Evolutionary conservation across 2,113 vertebrate genomes (phyloP).

Genomic region (Lasiurus borealis): DNA sequence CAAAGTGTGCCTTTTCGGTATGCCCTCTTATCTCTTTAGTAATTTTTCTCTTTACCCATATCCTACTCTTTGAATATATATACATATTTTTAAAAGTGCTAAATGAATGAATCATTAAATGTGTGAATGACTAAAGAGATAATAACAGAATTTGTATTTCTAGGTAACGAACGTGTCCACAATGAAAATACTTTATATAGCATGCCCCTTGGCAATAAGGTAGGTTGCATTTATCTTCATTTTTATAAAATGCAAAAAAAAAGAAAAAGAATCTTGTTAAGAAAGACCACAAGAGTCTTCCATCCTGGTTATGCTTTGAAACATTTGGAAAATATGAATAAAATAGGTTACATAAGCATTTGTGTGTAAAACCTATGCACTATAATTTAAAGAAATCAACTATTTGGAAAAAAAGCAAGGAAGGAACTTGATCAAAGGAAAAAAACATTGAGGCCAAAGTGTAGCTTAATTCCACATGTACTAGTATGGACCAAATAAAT

Average conservation of each 20-base stretch:
- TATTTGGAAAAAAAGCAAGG: neutral
- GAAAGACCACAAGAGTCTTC: neutral
- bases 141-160: conserved; percentile 42
- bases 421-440: neutral
- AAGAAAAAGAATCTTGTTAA: neutral
- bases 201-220: conserved; percentile 52
- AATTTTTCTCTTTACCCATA: neutral
- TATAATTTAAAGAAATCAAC: conserved; percentile 35
- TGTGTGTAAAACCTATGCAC: neutral
- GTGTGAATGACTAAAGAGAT: neutral
- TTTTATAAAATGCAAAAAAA: conserved; percentile 33
- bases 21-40: neutral
- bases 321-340: conserved; percentile 8
- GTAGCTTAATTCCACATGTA: neutral
- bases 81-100: neutral
- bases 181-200: conserved; percentile 58
- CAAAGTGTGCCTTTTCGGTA: neutral
- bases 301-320: neutral
- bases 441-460: neutral
- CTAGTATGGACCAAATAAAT: neutral
- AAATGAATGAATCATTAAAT: conserved; percentile 23
- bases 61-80: neutral
- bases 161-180: conserved; percentile 65
- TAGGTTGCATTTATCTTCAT: conserved; percentile 47
- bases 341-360: neutral